Base-by-base conservation (phyloP, 2,797 vertebrate species). In the Enteromius paludinosus region DNA sequence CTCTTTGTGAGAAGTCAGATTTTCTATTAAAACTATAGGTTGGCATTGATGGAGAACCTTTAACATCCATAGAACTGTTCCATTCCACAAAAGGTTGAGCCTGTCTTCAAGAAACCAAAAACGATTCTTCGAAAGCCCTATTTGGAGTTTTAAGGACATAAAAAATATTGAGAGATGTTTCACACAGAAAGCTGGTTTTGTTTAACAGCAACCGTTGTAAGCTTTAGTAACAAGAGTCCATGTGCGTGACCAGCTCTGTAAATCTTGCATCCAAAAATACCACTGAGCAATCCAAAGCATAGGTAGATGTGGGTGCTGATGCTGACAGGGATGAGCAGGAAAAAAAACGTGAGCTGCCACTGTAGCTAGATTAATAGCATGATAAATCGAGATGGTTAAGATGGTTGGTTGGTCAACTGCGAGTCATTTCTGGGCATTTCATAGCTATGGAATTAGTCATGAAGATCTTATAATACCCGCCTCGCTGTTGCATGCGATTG, bases 401-500 rank as follows among this genome's bases (percentile, higher is more conserved):
- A 85, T 85, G 66, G 75, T 83, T 85, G 78, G 56, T 73, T 86
- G 81, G 85, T 83, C 75, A 86, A 82, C 61, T 62, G 70, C 38
- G 74, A 88, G 83, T 86, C 78, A 82, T 82, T 85, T 83, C 61
- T 80, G 74, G 64, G 71, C 83, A 81, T 81, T 74, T 61, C 83
- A 86, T 77, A 85, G 73, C 62, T 75, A n/a, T 81, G 77, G 70
- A 85, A 70, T 85, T 88, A 85, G 81, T 85, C 77, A 88, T 76
- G 59, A 78, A 83, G 78, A 71, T 78, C 54, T 69, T 61, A 77
- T 83, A 83, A 83, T 86, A 71, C 56, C 61, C 62, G 52, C 80
- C 68, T 69, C 5, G 17, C 11, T 83, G 66, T 59, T 65, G 54
- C 64, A 75, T 4, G 72, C 73, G 78, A 47, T 86, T 83, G 28